Evolutionary conservation across 2,113 vertebrate species (phyloP).

Genomic region (Suricata suricatta): DNA sequence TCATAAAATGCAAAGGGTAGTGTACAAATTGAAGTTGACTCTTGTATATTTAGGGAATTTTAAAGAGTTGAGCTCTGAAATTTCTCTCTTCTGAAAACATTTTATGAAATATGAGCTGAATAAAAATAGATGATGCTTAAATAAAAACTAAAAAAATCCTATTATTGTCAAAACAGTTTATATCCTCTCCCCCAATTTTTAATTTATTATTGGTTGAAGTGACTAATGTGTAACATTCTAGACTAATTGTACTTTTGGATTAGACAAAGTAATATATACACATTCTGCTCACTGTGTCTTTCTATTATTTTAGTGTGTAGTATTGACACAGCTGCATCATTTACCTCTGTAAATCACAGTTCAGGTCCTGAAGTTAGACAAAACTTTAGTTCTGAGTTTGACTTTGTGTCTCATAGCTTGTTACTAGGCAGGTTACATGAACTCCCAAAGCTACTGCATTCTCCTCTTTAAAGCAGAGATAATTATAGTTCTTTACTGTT

Average conservation of each 20-base stretch:
- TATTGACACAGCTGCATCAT: neutral
- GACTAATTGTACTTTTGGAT: neutral
- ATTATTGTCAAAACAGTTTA: neutral
- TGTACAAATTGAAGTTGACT: constrained; percentile 32
- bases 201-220: neutral
- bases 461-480: neutral
- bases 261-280: neutral
- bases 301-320: neutral
- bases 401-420: neutral
- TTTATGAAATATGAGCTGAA: neutral
- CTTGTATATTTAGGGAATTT: constrained; percentile 8
- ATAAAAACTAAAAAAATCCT: neutral
- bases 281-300: fast-evolving
- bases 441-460: neutral
- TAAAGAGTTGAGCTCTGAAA: neutral
- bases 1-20: neutral
- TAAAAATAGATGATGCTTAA: neutral
- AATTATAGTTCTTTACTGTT: neutral
- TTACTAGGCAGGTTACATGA: neutral
- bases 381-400: neutral
- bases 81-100: neutral
- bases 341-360: neutral
- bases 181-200: neutral
- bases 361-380: neutral
- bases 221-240: neutral